Evolutionary conservation across 2,797 vertebrate genomes (phyloP).

Genomic region (Carapus acus): DNA sequence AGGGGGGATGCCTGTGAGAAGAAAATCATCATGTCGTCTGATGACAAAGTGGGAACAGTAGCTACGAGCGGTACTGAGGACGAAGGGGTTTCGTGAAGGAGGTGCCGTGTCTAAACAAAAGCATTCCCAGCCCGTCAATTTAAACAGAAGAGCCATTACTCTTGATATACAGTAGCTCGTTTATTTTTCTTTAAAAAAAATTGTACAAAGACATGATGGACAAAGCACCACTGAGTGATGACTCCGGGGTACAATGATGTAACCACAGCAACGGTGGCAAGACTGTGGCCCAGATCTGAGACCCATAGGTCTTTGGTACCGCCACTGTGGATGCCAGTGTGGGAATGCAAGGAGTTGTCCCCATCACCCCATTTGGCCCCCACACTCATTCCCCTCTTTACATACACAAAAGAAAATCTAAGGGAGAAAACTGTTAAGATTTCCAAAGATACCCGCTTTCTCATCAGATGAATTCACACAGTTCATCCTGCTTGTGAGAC

Average conservation of each 20-base stretch:
- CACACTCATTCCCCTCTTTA: constrained; percentile 3
- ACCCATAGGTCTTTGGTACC: constrained; percentile 33
- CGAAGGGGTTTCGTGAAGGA: background rate
- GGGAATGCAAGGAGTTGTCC: constrained; percentile 44
- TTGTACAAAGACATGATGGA: constrained; percentile 37
- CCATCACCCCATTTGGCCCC: background rate
- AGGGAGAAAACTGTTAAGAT: background rate
- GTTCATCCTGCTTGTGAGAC: background rate
- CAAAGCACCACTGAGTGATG: constrained; percentile 56
- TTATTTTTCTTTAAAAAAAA: constrained; percentile 8
- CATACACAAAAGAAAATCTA: constrained; percentile 11
- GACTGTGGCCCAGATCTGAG: constrained; percentile 34
- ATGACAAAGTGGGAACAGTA: constrained; percentile 20
- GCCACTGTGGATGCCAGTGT: constrained; percentile 43
- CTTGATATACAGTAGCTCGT: constrained; percentile 53
- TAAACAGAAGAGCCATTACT: constrained; percentile 8
- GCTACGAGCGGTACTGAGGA: background rate
- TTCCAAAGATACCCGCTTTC: constrained; percentile 4
- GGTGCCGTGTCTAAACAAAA: constrained; percentile 16
- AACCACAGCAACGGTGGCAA: constrained; percentile 46
- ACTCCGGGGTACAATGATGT: constrained; percentile 48
- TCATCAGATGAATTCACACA: background rate
- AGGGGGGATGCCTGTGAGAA: constrained; percentile 9
- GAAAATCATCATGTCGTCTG: constrained; percentile 33
- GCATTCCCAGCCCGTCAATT: constrained; percentile 30